Evolutionary conservation across 2,797 vertebrate genomes (phyloP).

Genomic region (Molossus molossus): DNA sequence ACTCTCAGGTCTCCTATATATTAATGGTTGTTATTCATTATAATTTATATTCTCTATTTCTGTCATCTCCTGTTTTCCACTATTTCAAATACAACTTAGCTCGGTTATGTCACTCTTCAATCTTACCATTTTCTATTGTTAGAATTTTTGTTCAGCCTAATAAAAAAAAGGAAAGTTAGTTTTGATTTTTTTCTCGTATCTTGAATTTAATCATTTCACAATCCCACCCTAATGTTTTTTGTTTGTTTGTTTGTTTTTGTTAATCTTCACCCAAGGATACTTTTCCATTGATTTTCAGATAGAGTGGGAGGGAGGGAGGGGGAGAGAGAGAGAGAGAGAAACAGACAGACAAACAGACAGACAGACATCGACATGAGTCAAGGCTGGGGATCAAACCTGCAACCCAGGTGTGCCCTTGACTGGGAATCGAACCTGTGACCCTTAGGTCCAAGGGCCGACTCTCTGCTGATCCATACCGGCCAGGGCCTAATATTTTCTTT

Average conservation of each 20-base stretch:
- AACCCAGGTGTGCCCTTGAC: too few relatives aligned
- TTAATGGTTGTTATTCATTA: conserved; percentile 2
- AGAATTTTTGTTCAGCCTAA: background rate
- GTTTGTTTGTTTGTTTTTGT: background rate
- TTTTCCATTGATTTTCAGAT: too few relatives aligned
- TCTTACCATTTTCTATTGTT: conserved; percentile 35
- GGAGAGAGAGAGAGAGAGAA: too few relatives aligned
- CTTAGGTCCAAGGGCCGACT: too few relatives aligned
- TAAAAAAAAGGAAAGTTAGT: background rate
- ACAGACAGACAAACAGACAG: too few relatives aligned
- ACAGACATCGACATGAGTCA: too few relatives aligned
- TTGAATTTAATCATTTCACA: conserved; percentile 38
- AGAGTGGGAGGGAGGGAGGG: too few relatives aligned
- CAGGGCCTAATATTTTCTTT: too few relatives aligned
- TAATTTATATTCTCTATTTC: conserved; percentile 29
- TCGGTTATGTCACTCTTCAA: background rate
- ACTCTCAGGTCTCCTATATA: background rate
- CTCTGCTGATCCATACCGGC: too few relatives aligned
- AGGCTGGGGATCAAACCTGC: too few relatives aligned
- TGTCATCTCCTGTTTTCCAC: background rate
- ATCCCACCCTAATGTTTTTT: background rate
- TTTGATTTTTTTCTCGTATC: conserved; percentile 35
- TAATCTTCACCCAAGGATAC: too few relatives aligned
- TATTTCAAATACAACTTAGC: background rate
- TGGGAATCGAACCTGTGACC: too few relatives aligned